These are phyloP conservation scores for Akabosia matsudoensis DNA, from an alignment of 1,140 invertebrate genomes.

Conservation along the genomic window DNA sequence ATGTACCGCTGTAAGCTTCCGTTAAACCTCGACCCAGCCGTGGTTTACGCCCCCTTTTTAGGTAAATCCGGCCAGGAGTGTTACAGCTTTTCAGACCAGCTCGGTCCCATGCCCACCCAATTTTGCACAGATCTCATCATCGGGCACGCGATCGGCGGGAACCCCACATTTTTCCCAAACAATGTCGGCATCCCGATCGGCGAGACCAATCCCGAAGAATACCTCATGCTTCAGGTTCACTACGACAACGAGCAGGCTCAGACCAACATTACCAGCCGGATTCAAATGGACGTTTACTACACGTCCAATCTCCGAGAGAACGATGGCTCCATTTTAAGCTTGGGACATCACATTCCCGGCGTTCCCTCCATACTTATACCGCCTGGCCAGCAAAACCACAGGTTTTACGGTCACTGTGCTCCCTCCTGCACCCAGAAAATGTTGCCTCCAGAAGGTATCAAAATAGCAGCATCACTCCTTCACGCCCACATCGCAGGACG, in stretches of 20 bases:
- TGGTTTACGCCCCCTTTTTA: conserved; percentile 28
- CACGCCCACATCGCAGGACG: conserved; percentile 76
- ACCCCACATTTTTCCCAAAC: conserved; percentile 28
- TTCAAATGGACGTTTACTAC: conserved; percentile 65
- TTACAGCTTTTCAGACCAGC: conserved; percentile 16
- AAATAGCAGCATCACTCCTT: conserved; percentile 71
- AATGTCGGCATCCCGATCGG: conserved; percentile 38
- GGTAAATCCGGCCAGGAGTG: conserved; percentile 35
- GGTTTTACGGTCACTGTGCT: conserved; percentile 64
- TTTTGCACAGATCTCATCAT: neutral
- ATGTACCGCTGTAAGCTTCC: conserved; percentile 34
- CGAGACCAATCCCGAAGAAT: neutral
- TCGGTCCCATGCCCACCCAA: neutral
- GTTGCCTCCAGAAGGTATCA: conserved; percentile 69
- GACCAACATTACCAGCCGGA: conserved; percentile 61
- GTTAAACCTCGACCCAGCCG: neutral
- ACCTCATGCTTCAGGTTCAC: conserved; percentile 59
- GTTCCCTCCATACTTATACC: conserved; percentile 31
- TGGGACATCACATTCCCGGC: conserved; percentile 24
- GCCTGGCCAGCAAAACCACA: conserved; percentile 31
- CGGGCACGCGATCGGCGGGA: conserved; percentile 1
- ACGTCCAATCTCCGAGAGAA: conserved; percentile 59
- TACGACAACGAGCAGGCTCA: conserved; percentile 61
- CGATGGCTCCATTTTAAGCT: conserved; percentile 35
- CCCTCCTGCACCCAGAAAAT: conserved; percentile 64